phyloP scores from a whole-genome alignment of 2,888 invertebrate genomes.

The Sinohyriopsis cumingii region DNA sequence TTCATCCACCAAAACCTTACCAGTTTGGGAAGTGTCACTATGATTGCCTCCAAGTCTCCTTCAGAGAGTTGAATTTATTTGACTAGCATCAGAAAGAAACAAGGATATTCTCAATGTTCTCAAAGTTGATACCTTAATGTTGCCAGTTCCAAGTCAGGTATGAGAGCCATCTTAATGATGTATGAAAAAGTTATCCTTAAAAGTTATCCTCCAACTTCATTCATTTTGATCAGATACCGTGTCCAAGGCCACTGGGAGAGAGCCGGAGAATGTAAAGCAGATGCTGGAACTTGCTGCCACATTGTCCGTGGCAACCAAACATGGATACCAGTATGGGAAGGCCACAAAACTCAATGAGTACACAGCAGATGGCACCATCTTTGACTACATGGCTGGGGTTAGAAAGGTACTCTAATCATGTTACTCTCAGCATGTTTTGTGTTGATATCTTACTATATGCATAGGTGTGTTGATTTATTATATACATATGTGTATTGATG shows the following conservation, averaged over 20 bases:
- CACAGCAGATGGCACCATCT: conserved; percentile 68
- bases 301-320: conserved; percentile 50
- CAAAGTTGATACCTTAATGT: too few species aligned
- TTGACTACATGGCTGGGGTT: conserved; percentile 69
- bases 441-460: neutral
- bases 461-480: too few species aligned
- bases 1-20: too few species aligned
- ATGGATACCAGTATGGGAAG: conserved; percentile 58
- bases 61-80: too few species aligned
- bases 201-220: too few species aligned
- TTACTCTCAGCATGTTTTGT: neutral
- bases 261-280: conserved; percentile 53
- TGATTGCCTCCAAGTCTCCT: too few species aligned
- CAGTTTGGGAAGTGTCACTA: too few species aligned
- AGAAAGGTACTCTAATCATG: conserved; percentile 48
- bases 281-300: conserved; percentile 57
- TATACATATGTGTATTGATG: neutral
- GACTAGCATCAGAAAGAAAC: too few species aligned
- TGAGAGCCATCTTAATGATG: too few species aligned
- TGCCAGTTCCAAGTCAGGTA: too few species aligned
- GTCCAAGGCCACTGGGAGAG: conserved; percentile 44
- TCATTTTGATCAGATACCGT: conserved; percentile 48
- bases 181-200: too few species aligned
- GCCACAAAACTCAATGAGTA: conserved; percentile 60
- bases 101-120: too few species aligned